Evolutionary conservation across 2,888 invertebrate genomes (phyloP), one percentile per base, ranked within the genome.

Genomic region (Synergus umbraculus): DNA sequence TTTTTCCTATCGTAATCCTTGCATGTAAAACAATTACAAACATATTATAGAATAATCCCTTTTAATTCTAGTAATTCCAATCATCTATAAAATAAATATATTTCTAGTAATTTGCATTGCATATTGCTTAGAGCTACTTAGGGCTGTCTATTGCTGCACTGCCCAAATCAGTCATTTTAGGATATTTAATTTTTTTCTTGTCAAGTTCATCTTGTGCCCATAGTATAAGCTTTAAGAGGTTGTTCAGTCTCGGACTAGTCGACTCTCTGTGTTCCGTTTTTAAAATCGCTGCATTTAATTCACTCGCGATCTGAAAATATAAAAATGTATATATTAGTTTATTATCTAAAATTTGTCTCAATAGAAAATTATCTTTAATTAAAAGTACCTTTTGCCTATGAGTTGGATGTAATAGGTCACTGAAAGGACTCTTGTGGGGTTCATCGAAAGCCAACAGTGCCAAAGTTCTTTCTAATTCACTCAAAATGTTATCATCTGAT

Each of bases 191-290:
- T 92, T 97, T 98, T 90, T 97, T 97, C 90, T 96, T 97, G 92
- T 98, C 98, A 43, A 99, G 93, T 92, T 98, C 98, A 79, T 97
- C 97, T 92, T 99, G 98, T 0, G 98, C 97, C 99, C 99, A 99
- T 67, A 98, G 93, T 86, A 99, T 97, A 92, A 98, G 94, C 92
- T 98, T 97, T 13, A 99, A 93, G 18, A 99, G 94, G 88, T 97
- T 97, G 89, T 98, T 97, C 79, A 99, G 94, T 91, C 98, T 97
- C 3, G 98, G 98, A 80, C 97, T 97, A 1, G 97, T 97, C 76
- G 96, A 96, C 90, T 98, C 97, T 90, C 96, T 96, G 89, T 98
- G 97, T 91, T 99, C 98, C 93, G 97, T 96, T 91, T 98, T 97
- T 78, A 99, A 93, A 87, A 99, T 98, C n/a, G 99, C 98, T 76